Evolutionary conservation across 2,888 invertebrate genomes (phyloP), one percentile per base, ranked within the genome.

Genomic region (Eupithecia centaureata): DNA sequence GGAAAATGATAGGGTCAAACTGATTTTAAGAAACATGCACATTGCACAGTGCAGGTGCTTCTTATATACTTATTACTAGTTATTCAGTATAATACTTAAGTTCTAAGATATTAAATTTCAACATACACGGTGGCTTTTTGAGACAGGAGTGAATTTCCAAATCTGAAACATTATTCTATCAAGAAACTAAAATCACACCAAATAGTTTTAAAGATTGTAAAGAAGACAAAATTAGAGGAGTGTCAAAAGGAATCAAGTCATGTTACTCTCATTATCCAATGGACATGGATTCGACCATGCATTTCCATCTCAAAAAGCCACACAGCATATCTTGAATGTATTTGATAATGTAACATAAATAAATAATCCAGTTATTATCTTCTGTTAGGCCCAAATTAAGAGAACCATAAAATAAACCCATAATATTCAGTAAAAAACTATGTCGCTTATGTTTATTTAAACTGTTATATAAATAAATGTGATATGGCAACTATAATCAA

Each of bases 41-140:
- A 47, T n/a, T n/a, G n/a, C n/a, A n/a, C n/a, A n/a, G n/a, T 57
- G 81, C 78, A 81, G 81, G 72, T 83, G 78, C 72, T 77, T 76
- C 82, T 83, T 85, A 79, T 77, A 78, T 75, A 74, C 73, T 75
- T 68, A 72, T 70, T 74, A 69, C 25, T 82, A 82, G 82, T 77
- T 77, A 79, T 70, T 73, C 67, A 77, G 70, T 68, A 61, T 33
- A 67, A 54, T 73, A 85, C 83, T 82, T 77, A 85, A 83, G 82
- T 73, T 71, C 59, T 85, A 85, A 84, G 84, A 67, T n/a, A 77
- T 79, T 77, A 65, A 81, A 80, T 78, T 79, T 75, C 67, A 70
- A 75, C 66, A 65, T 76, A 73, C 22, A 47, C 22, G 47, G 2
- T 47, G 47, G 47, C n/a, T 47, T 47, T 38, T 47, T 22, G 47